Conservation (phyloP, 1,140 invertebrate species). For the Cherax quadricarinatus region DNA sequence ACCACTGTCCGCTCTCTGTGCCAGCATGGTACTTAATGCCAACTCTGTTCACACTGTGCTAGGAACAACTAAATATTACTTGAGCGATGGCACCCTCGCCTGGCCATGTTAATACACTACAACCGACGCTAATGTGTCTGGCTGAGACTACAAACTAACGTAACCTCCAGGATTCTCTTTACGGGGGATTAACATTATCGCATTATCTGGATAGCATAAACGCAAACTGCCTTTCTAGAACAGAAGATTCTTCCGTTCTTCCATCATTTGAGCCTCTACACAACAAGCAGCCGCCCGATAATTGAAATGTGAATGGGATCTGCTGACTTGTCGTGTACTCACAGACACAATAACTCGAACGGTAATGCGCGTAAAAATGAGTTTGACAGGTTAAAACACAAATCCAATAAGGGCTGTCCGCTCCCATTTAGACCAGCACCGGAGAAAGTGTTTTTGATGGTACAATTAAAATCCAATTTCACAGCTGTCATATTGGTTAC, state of each 20-base stretch:
- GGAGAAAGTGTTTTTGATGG: constrained; percentile 61
- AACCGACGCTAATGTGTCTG: no score
- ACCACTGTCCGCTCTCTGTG: no score
- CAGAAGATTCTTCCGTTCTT: no score
- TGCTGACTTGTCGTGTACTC: constrained; percentile 32
- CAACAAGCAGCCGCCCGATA: background rate
- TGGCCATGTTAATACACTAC: no score
- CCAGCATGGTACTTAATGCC: background rate
- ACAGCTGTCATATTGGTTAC: constrained; percentile 68
- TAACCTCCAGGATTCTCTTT: no score
- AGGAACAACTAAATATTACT: no score
- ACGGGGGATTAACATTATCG: no score
- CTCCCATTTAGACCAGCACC: constrained; percentile 3
- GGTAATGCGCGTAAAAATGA: constrained; percentile 48
- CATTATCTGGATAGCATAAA: no score
- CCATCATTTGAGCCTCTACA: background rate
- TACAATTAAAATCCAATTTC: constrained; percentile 68
- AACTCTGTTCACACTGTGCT: no score
- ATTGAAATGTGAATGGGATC: constrained; percentile 40
- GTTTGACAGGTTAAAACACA: constrained; percentile 56
- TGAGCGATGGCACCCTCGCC: no score
- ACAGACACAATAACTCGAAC: constrained; percentile 1
- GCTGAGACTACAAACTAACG: no score
- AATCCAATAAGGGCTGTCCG: constrained; percentile 60
- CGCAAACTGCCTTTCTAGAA: no score